Evolutionary conservation across 2,797 vertebrate genomes (phyloP).

Genomic region (Rhinatrema bivittatum): DNA sequence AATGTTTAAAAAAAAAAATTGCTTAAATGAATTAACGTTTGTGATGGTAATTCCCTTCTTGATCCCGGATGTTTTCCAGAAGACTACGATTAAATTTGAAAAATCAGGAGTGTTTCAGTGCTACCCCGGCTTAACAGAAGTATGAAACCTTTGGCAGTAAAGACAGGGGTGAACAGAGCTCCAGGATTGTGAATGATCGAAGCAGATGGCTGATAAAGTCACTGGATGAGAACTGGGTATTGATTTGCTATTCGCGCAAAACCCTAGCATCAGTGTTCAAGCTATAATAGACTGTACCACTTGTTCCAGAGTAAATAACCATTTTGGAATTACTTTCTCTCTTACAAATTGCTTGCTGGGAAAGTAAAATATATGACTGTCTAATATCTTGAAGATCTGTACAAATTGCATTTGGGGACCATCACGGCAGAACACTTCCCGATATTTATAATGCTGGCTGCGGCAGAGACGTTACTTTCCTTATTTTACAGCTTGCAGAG

Average conservation of each 20-base stretch:
- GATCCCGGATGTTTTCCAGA: no score
- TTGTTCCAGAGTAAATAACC: slow-evolving; percentile 50
- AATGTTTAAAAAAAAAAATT: no score
- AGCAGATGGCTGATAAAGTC: slow-evolving; percentile 40
- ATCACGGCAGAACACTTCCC: slow-evolving; percentile 15
- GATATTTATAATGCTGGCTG: no score
- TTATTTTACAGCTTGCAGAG: slow-evolving; percentile 21
- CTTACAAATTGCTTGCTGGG: slow-evolving; percentile 50
- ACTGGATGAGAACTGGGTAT: slow-evolving; percentile 49
- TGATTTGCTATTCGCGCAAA: slow-evolving; percentile 49
- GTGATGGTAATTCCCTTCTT: no score
- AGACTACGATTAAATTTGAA: no score
- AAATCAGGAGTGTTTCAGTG: no score
- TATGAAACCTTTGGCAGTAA: no score
- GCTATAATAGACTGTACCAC: slow-evolving; percentile 51
- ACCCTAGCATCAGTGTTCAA: slow-evolving; percentile 31
- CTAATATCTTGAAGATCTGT: slow-evolving; percentile 33
- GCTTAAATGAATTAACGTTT: no score
- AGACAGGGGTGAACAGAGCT: no score
- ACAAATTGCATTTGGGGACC: slow-evolving; percentile 26
- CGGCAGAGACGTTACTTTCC: no score
- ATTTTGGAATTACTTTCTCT: slow-evolving; percentile 54
- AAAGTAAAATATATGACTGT: slow-evolving; percentile 37
- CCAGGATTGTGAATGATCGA: no score
- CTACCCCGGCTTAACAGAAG: no score